Evolutionary conservation across 30 jellyfish, hydroid and myxozoan species (phyloP).

Genomic region (Haliclystus octoradiatus): DNA sequence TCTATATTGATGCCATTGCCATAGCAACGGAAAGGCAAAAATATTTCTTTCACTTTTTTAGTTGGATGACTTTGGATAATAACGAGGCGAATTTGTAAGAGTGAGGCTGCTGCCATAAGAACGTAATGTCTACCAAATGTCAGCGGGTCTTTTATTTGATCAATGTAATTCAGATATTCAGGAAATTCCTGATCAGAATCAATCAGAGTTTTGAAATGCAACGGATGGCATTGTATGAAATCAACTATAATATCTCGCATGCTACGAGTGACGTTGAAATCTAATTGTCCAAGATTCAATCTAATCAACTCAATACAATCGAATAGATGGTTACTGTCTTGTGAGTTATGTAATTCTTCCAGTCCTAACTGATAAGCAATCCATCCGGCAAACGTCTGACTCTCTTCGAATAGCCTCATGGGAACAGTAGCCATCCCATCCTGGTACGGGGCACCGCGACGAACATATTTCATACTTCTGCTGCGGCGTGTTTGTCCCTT

Average conservation of each 20-base stretch:
- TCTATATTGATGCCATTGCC: not conserved
- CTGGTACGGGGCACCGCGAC: slow-evolving; percentile 38
- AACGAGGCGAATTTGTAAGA: slow-evolving; percentile 49
- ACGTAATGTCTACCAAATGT: slow-evolving; percentile 65
- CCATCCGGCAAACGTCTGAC: slow-evolving; percentile 54
- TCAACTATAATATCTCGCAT: slow-evolving; percentile 62
- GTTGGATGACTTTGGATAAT: slow-evolving; percentile 70
- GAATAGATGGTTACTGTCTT: slow-evolving; percentile 49
- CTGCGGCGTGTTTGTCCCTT: slow-evolving; percentile 44
- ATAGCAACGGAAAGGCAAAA: slow-evolving; percentile 21
- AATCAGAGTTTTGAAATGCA: slow-evolving; percentile 46
- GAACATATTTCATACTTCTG: slow-evolving; percentile 44
- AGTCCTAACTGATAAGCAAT: slow-evolving; percentile 61
- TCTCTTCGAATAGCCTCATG: slow-evolving; percentile 33
- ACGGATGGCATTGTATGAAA: slow-evolving; percentile 54
- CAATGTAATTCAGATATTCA: slow-evolving; percentile 34
- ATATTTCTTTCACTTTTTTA: slow-evolving; percentile 45
- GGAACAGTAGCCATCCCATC: slow-evolving; percentile 18
- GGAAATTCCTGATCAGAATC: slow-evolving; percentile 53
- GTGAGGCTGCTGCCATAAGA: slow-evolving; percentile 65
- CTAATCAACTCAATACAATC: slow-evolving; percentile 35
- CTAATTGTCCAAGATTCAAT: slow-evolving; percentile 39
- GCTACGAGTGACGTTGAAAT: slow-evolving; percentile 26
- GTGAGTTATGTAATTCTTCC: slow-evolving; percentile 43
- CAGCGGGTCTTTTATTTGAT: slow-evolving; percentile 29